Percentiles rank a stretch among this genome's conserved stretches.
These are phyloP conservation scores for Ectobius pallidus DNA, from an alignment of 2,888 invertebrate genomes.

Conservation along the genomic window DNA sequence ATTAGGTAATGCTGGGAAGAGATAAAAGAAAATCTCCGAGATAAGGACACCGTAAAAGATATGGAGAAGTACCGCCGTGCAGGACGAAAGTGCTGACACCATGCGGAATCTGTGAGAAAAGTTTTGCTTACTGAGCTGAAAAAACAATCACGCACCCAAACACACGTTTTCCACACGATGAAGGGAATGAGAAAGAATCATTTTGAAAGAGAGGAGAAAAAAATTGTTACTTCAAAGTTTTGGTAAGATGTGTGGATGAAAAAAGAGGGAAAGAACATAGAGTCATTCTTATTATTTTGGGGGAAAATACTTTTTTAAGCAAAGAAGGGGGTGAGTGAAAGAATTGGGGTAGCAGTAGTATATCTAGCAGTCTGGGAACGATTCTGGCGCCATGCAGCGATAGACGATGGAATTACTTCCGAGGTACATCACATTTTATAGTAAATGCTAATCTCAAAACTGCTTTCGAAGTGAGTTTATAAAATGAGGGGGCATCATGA, in stretches of 20 bases:
- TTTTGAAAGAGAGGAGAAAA: slow-evolving; percentile 4
- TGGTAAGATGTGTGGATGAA: slow-evolving; percentile 1
- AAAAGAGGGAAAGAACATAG: not conserved
- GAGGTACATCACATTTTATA: not conserved
- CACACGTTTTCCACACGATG: slow-evolving; percentile 6
- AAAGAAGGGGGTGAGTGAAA: not conserved
- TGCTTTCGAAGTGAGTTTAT: not conserved
- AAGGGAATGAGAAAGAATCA: slow-evolving; percentile 14
- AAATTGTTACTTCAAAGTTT: slow-evolving; percentile 10
- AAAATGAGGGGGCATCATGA: not conserved
- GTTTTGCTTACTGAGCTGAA: slow-evolving; percentile 24
- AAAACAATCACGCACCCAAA: slow-evolving; percentile 24
- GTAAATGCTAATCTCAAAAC: not conserved
- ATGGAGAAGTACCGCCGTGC: not conserved
- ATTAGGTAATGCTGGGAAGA: slow-evolving; percentile 9
- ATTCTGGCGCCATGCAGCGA: slow-evolving; percentile 9
- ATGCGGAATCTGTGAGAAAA: slow-evolving; percentile 23
- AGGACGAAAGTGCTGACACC: slow-evolving; percentile 21
- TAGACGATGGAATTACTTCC: slow-evolving; percentile 2
- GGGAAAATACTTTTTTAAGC: not conserved
- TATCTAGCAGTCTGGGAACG: not conserved
- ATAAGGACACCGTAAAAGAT: not conserved
- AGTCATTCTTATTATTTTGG: slow-evolving; percentile 6
- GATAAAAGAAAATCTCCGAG: not conserved
- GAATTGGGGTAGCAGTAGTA: not conserved